Evolutionary conservation across 2,797 vertebrate genomes (phyloP).

Genomic region (Tympanoctomys barrerae): DNA sequence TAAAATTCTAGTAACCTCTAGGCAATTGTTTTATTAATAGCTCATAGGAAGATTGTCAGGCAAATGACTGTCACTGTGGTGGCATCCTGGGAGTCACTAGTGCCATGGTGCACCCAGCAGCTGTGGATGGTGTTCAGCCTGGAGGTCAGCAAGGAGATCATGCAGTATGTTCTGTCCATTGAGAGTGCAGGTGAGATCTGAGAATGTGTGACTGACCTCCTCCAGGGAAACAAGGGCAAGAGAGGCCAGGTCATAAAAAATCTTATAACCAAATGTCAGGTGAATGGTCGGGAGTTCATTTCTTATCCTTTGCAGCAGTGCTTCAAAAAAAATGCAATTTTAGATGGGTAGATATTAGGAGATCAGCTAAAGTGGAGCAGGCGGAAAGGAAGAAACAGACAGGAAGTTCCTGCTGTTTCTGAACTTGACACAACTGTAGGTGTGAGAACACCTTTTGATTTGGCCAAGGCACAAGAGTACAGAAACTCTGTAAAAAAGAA

Average conservation of each 20-base stretch:
- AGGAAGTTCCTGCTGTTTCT: slow-evolving; percentile 87
- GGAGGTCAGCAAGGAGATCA: neutral
- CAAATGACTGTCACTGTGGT: too few relatives aligned
- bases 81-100: too few relatives aligned
- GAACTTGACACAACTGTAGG: slow-evolving; percentile 89
- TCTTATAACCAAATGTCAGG: slow-evolving; percentile 92
- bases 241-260: slow-evolving; percentile 94
- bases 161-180: slow-evolving; percentile 96
- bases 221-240: slow-evolving; percentile 94
- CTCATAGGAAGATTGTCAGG: neutral
- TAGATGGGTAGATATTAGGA: slow-evolving; percentile 87
- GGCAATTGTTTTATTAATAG: neutral
- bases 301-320: slow-evolving; percentile 82
- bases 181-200: slow-evolving; percentile 94
- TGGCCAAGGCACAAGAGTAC: slow-evolving; percentile 94
- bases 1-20: neutral
- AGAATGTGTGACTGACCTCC: slow-evolving; percentile 95
- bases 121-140: too few relatives aligned
- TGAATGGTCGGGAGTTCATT: slow-evolving; percentile 82
- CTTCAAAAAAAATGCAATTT: slow-evolving; percentile 87
- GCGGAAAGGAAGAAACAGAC: slow-evolving; percentile 96
- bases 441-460: slow-evolving; percentile 97
- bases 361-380: slow-evolving; percentile 94
- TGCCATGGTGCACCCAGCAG: too few relatives aligned
- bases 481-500: slow-evolving; percentile 93